phyloP scores from a whole-genome alignment of 2,797 vertebrate genomes.

The Miopithecus talapoin region DNA sequence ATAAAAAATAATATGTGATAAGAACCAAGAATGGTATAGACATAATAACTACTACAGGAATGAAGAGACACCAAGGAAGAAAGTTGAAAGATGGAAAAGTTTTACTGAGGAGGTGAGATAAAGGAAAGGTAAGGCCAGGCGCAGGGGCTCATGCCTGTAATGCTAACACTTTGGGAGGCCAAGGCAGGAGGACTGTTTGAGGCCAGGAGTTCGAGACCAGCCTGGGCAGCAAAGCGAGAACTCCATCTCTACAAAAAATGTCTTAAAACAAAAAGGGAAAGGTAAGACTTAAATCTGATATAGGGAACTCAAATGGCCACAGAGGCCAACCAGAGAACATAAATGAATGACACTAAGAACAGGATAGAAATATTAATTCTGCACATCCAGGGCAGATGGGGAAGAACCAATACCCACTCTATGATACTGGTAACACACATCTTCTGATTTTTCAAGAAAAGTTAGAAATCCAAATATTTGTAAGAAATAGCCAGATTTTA shows the following conservation, averaged over 20 bases:
- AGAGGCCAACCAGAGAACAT: not conserved
- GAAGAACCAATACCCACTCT: too few relatives aligned
- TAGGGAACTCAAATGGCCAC: not conserved
- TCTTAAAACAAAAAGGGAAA: not conserved
- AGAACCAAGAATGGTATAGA: not conserved
- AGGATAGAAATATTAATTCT: accelerated
- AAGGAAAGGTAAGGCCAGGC: not conserved
- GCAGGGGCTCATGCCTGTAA: not conserved
- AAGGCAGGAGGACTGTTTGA: not conserved
- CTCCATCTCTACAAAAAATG: not conserved
- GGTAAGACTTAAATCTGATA: not conserved
- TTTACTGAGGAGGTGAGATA: not conserved
- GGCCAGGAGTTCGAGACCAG: not conserved
- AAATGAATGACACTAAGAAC: accelerated
- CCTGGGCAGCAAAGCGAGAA: not conserved
- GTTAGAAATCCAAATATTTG: not conserved
- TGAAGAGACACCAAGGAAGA: not conserved
- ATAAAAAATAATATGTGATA: not conserved
- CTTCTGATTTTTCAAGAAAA: not conserved
- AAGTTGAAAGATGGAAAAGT: not conserved
- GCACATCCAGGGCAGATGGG: accelerated
- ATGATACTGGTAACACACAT: not conserved
- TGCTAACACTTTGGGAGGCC: not conserved
- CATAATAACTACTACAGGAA: not conserved
- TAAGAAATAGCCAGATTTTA: not conserved